Percentiles rank a stretch among this genome's conserved stretches.
Evolutionary conservation across 2,797 vertebrate species (phyloP).

Genomic region (Hylomyscus alleni): DNA sequence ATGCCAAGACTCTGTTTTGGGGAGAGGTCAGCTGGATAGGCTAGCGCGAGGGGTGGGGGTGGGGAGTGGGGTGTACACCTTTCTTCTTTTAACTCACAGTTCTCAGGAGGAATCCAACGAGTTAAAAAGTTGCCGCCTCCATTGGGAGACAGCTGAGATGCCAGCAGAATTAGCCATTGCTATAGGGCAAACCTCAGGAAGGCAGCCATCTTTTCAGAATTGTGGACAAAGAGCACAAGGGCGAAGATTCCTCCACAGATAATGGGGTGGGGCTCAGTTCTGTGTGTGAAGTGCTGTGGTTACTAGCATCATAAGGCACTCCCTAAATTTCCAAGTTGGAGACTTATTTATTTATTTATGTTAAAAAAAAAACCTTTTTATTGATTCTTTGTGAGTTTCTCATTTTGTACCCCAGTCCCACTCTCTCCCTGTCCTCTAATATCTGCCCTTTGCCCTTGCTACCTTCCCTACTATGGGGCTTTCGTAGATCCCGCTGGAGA

Average conservation of each 20-base stretch:
- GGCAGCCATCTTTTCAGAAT: neutral
- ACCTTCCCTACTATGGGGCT: too few relatives aligned
- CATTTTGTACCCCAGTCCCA: neutral
- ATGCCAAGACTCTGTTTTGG: neutral
- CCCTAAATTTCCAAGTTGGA: neutral
- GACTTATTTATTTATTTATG: neutral
- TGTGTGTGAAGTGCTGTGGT: neutral
- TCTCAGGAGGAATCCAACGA: neutral
- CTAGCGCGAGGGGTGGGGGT: rapidly evolving
- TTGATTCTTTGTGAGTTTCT: neutral
- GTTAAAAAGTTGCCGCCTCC: neutral
- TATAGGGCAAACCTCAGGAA: neutral
- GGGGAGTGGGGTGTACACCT: neutral
- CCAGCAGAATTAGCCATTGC: neutral
- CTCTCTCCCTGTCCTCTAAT: too few relatives aligned
- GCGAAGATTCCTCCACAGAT: neutral
- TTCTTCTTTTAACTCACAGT: neutral
- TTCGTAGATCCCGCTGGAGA: too few relatives aligned
- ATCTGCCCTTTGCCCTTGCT: neutral
- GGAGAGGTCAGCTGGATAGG: neutral
- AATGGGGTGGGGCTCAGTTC: neutral
- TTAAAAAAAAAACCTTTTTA: neutral
- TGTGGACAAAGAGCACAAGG: neutral
- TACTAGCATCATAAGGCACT: neutral
- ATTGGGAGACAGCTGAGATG: neutral